Evolutionary conservation across 2,797 vertebrate genomes (phyloP), one percentile per base, ranked within the genome.

Genomic region (Corythornis leucogaster): DNA sequence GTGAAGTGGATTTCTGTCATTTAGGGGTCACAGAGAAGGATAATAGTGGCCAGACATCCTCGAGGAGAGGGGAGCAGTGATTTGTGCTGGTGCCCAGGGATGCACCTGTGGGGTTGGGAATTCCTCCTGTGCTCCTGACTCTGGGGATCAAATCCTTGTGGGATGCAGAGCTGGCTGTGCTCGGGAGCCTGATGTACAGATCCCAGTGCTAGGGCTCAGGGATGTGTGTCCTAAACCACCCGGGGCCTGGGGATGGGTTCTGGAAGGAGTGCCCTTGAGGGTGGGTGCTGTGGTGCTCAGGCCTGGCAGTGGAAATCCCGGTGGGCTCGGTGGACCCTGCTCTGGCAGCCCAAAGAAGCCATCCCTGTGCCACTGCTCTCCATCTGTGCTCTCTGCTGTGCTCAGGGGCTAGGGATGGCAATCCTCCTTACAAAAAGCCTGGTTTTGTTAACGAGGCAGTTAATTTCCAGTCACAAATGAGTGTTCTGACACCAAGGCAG

Each of bases 231-330:
- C 68, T 74, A 6, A 42, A 68, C 64, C 46, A 21, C 42, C 12
- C 26, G 1, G 51, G 62, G 51, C 35, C 24, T 86, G 71, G 68
- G 80, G 40, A 15, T 91, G 31, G 48, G 55, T 94, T 87, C 80
- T 94, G 83, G 64, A 69, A 85, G 25, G 53, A 31, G 26, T 92
- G 83, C 48, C 89, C 76, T 91, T 97, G 85, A 64, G 59, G 68
- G 12, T 45, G 80, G 71, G n/a, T 85, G 33, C 54, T 69, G 51
- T 80, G 74, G 40, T 55, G 48, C 46, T 40, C 11, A 67, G 24
- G 69, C 59, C 82, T 87, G 77, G 51, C 38, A 46, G 19, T 73
- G 67, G 76, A 53, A 86, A 63, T 79, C 0, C 0, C 63, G 70
- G n/a, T 30, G 38, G 50, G 62, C 46, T 66, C 71, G 62, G 12